Conservation (phyloP, 2,797 vertebrate species). For the Adrianichthys oophorus region DNA sequence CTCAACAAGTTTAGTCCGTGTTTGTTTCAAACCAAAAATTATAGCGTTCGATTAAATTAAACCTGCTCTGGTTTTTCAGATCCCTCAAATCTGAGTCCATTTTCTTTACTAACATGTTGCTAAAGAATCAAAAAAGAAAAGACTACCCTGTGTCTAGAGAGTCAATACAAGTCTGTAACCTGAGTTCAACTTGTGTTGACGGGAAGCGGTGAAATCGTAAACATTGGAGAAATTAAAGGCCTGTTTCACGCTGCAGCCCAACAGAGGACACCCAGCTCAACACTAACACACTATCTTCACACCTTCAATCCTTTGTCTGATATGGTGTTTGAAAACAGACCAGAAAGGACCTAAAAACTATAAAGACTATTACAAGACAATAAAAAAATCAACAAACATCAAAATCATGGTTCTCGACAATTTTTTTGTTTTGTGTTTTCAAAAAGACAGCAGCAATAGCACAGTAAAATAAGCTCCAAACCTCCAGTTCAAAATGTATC, state of each 20-base stretch:
- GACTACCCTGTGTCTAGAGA: not conserved
- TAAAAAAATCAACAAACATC: too few species aligned
- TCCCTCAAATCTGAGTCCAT: slow-evolving; percentile 1
- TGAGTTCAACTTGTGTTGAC: slow-evolving; percentile 6
- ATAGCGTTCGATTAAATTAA: not conserved
- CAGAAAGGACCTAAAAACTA: not conserved
- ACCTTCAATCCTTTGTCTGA: not conserved
- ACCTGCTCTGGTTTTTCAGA: not conserved
- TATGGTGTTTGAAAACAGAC: not conserved
- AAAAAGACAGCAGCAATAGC: too few species aligned
- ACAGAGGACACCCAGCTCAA: not conserved
- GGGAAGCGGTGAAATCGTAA: not conserved
- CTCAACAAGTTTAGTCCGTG: too few species aligned
- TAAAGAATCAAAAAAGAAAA: not conserved
- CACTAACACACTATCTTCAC: not conserved
- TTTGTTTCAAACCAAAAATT: not conserved
- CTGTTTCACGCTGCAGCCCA: not conserved
- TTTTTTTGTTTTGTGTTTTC: too few species aligned
- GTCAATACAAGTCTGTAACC: slow-evolving; percentile 3
- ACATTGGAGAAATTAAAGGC: slow-evolving; percentile 11
- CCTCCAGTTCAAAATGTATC: too few species aligned
- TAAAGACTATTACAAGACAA: too few species aligned
- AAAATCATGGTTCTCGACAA: too few species aligned
- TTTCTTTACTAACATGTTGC: not conserved
- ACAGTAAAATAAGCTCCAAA: too few species aligned